Evolutionary conservation across 2,888 invertebrate genomes (phyloP).

Genomic region (Drosophila borealis): DNA sequence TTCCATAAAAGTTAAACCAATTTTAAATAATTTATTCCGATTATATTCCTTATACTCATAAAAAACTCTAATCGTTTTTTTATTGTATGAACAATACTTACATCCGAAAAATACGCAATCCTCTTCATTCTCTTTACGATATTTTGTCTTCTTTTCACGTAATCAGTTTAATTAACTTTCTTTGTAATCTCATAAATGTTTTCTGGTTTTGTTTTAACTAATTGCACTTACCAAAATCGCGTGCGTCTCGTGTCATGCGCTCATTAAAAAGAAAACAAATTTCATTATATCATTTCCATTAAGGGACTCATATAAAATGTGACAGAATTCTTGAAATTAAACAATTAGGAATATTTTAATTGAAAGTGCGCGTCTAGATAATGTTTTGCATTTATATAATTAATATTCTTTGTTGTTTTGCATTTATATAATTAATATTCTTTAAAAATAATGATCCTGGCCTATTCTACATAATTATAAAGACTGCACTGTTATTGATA

Average conservation of each 20-base stretch:
- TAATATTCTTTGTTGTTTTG: background rate
- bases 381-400: background rate
- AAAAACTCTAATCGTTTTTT: no score
- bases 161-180: conserved; percentile 8
- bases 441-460: no score
- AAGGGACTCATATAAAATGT: conserved; percentile 6
- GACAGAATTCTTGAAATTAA: conserved; percentile 1
- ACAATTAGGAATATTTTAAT: no score
- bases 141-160: conserved; percentile 5
- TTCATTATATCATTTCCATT: conserved; percentile 41
- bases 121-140: background rate
- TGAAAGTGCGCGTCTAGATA: background rate
- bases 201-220: conserved; percentile 38
- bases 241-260: conserved; percentile 36
- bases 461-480: no score
- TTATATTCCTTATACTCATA: no score
- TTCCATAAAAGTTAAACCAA: no score
- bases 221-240: conserved; percentile 42
- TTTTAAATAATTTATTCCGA: no score
- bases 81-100: background rate
- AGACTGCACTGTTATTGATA: no score
- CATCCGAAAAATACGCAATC: background rate
- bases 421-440: background rate
- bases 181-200: conserved; percentile 45
- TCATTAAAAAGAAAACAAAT: conserved; percentile 23